These are phyloP conservation scores for Hypanus sabinus DNA, from an alignment of 2,113 vertebrate genomes.

Conservation along the genomic window DNA sequence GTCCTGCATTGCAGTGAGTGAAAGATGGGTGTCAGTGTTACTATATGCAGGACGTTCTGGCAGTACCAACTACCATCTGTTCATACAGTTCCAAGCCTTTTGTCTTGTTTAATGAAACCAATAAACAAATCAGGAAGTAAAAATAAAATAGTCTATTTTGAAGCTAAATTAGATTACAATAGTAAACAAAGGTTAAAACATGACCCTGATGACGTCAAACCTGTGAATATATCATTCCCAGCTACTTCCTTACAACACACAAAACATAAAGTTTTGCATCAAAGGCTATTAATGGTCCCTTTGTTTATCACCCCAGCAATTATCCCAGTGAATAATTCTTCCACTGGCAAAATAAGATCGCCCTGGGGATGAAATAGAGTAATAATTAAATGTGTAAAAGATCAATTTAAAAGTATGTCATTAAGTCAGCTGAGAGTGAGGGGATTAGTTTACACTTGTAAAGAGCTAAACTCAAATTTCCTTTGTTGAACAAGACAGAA, in stretches of 20 bases:
- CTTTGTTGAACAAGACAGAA: not conserved
- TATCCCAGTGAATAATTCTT: not conserved
- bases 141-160: not conserved
- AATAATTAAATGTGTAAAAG: not conserved
- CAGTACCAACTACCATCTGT: not conserved
- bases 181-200: not conserved
- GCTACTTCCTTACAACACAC: not conserved
- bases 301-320: not conserved
- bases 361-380: not conserved
- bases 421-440: not conserved
- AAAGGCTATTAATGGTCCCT: not conserved
- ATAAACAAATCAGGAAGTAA: not conserved
- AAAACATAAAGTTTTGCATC: not conserved
- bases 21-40: not conserved
- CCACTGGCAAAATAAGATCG: not conserved
- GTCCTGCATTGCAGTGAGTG: not conserved
- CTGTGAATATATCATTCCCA: not conserved
- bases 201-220: not conserved
- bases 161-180: not conserved
- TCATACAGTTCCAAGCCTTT: not conserved
- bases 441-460: not conserved
- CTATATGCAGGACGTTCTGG: not conserved
- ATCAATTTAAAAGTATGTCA: not conserved
- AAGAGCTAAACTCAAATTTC: not conserved
- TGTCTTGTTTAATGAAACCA: not conserved